Evolutionary conservation across 2,113 vertebrate species (phyloP).

Genomic region (Acrocephalus kingi): DNA sequence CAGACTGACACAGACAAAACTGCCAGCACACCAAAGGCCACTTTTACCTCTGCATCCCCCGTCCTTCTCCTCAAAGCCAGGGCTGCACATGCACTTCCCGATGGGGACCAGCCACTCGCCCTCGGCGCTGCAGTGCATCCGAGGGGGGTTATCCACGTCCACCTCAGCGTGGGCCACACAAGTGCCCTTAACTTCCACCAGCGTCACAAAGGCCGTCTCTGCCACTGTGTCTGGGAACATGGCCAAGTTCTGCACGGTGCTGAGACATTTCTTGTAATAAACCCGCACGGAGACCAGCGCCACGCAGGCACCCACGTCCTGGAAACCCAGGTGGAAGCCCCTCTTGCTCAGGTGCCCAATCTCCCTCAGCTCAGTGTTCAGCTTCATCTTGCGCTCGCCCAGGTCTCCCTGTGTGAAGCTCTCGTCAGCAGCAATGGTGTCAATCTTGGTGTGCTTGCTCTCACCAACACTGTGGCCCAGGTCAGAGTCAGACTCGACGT

Average conservation of each 20-base stretch:
- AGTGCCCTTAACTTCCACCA: constrained; percentile 91
- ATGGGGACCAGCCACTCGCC: constrained; percentile 97
- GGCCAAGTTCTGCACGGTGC: constrained; percentile 88
- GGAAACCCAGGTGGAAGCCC: constrained; percentile 95
- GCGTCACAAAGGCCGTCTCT: constrained; percentile 87
- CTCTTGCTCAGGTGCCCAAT: constrained; percentile 90
- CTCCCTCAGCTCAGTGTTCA: constrained; percentile 95
- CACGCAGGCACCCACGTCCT: constrained; percentile 95
- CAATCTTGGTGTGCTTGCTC: constrained; percentile 88
- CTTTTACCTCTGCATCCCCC: constrained; percentile 90
- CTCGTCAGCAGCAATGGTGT: constrained; percentile 95
- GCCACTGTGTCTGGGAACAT: constrained; percentile 92
- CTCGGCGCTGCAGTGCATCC: constrained; percentile 97
- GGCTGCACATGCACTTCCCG: constrained; percentile 92
- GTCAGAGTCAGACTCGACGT: constrained; percentile 85
- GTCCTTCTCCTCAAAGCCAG: constrained; percentile 94
- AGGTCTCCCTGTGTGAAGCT: constrained; percentile 97
- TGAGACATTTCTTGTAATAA: constrained; percentile 93
- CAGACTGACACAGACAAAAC: neutral
- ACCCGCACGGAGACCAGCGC: constrained; percentile 92
- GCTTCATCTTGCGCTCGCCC: constrained; percentile 97
- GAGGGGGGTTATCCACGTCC: constrained; percentile 86
- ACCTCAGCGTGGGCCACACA: constrained; percentile 91
- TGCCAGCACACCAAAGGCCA: neutral
- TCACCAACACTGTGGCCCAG: constrained; percentile 76